Conservation (phyloP, 2,797 vertebrate genomes). For the Danio jaintianensis region DNA sequence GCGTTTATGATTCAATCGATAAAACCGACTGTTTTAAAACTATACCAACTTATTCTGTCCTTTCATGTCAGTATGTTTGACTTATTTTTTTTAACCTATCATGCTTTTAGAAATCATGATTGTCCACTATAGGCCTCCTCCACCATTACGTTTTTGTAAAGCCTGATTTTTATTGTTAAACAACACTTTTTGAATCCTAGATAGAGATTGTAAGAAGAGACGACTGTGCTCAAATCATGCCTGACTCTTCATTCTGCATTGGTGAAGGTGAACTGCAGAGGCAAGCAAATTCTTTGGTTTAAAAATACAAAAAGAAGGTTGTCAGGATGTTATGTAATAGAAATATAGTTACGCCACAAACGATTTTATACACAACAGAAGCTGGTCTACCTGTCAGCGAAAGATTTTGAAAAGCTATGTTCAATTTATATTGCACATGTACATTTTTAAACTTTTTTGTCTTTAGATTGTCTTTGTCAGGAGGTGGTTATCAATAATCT, state of each 20-base stretch:
- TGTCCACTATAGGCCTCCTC: background rate
- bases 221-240: background rate
- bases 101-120: background rate
- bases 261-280: slow-evolving; percentile 13
- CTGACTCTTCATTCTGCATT: background rate
- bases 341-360: slow-evolving; percentile 6
- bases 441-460: slow-evolving; percentile 55
- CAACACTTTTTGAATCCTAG: background rate
- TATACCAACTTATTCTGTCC: background rate
- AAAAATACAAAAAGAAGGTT: slow-evolving; percentile 11
- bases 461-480: slow-evolving; percentile 55
- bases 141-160: slow-evolving; percentile 9
- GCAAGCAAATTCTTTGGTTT: slow-evolving; percentile 8
- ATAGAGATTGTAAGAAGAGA: background rate
- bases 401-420: slow-evolving; percentile 56
- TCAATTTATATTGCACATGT: slow-evolving; percentile 66
- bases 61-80: background rate
- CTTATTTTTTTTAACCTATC: background rate
- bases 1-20: slow-evolving; percentile 3
- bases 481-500: slow-evolving; percentile 54
- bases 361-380: slow-evolving; percentile 45
- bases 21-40: slow-evolving; percentile 1
- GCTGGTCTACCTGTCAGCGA: slow-evolving; percentile 29
- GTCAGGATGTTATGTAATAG: background rate
- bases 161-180: background rate